Base-by-base conservation (phyloP, 2,113 vertebrate species). In the Centrocercus urophasianus region DNA sequence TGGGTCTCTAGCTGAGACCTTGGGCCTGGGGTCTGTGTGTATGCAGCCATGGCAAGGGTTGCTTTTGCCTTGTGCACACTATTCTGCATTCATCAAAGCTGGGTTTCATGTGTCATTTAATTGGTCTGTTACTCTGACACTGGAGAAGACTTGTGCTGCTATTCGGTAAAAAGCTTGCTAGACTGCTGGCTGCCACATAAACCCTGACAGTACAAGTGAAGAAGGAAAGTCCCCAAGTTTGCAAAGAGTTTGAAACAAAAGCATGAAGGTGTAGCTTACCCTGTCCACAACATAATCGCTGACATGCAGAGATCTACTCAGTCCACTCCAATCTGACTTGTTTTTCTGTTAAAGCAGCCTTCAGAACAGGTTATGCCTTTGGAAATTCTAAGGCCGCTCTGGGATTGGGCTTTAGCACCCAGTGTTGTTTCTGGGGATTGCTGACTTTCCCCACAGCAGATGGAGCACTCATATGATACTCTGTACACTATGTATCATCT, bases 391-490 rank as follows among this genome's bases (percentile, higher is more conserved):
- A 67, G 56, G 57, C 90, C 76, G 83, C 66, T 93, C 64, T 47
- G 83, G 83, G 47, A 88, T 69, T 69, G 81, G 64, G 71, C 76
- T 83, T 74, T 92, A 86, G 64, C 16, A 86, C n/a, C 79, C 83
- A 40, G 60, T 92, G 78, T 63, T 95, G 91, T 86, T 93, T 94
- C 66, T 92, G 86, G 72, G 82, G 91, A 96, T 80, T 50, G 7
- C 63, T 97, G 94, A 93, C 82, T 96, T 96, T 97, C 88, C 84
- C 70, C 75, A 89, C 25, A 93, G 94, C 97, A 97, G 97, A 97
- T 97, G 97, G 97, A 96, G 78, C 18, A 86, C 88, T 95, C 97
- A 97, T 96, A 95, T 96, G 96, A 97, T 76, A 88, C 83, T 93
- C 83, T 0, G 64, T 94, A 96, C 94, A 91, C 93, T 95, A 92